Base-by-base conservation (phyloP, 2,888 invertebrate species). In the Therioaphis trifolii region DNA sequence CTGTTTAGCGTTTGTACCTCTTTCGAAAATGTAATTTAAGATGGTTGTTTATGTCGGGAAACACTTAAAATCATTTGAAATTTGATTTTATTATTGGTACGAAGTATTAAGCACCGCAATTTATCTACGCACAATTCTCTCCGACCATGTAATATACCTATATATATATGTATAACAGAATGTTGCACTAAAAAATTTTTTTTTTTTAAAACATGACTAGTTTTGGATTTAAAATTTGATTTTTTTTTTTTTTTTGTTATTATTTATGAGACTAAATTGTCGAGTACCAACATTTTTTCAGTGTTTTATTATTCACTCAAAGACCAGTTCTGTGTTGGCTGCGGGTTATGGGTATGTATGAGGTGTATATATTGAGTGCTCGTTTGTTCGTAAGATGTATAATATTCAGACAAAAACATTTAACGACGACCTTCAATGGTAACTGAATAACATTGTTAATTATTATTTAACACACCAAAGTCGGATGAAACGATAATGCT, bases 321-420 rank as follows among this genome's bases (percentile, higher is more conserved):
- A 80, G 80, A 80, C 80, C 80, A 71, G 80, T 80, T 80, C 29
- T 80, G n/a, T 35, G 55, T 71, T 71, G 52, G 52, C 80, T 61
- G 58, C 61, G 24, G 71, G 80, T 71, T 40, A 71, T 71, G 58
- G 58, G 46, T 58, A 43, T n/a, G 1, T 21, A 43, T 11, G 35
- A 15, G 11, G 15, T 18, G 5, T 29, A 29, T 18, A 18, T 29
- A 7, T 63, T 24, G 5, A 29, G 15, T 63, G 12, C 14, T 27
- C 58, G 40, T 15, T 11, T 35, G 15, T 27, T 24, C n/a, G 3
- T n/a, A 15, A 43, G 15, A n/a, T 43, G 40, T 69, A 76, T 61
- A 76, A 61, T 77, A 77, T 78, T 77, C 49, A 49, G 35, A 52
- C 52, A 43, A 63, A 78, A 77, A 68, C 35, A 78, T 78, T 68